Percentiles rank a stretch among this genome's conserved stretches.
phyloP scores from a whole-genome alignment of 2,797 vertebrate genomes.

The Coreius guichenoti region DNA sequence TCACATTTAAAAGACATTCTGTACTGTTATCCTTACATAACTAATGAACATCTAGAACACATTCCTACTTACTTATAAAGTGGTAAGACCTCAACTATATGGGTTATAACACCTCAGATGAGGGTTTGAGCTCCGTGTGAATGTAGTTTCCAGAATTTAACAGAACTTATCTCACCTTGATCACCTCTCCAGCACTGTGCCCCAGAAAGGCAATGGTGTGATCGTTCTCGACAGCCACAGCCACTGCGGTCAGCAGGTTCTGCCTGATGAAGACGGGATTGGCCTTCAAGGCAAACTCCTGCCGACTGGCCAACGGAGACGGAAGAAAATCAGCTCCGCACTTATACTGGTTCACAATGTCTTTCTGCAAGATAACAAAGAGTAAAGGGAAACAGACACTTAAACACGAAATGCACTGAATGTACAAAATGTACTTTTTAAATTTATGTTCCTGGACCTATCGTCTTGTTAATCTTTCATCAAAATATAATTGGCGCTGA shows the following conservation, averaged over 20 bases:
- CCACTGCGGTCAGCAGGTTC: constrained; percentile 82
- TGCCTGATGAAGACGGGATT: constrained; percentile 43
- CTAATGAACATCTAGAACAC: neutral
- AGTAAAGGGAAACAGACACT: neutral
- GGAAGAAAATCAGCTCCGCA: constrained; percentile 83
- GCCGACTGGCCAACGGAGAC: constrained; percentile 89
- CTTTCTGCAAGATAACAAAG: constrained; percentile 66
- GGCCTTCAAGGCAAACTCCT: constrained; percentile 73
- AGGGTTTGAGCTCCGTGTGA: neutral
- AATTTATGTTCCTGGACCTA: neutral
- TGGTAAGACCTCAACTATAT: neutral
- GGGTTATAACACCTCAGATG: neutral
- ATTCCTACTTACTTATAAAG: neutral
- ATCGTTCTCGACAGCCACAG: constrained; percentile 85
- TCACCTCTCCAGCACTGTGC: constrained; percentile 85
- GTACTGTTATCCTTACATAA: neutral
- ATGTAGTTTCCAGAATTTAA: neutral
- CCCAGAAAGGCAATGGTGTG: constrained; percentile 92
- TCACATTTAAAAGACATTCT: neutral
- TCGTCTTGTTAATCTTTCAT: neutral
- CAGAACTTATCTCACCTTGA: constrained; percentile 80
- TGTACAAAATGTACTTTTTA: neutral
- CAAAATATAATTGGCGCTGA: neutral
- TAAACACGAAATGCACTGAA: neutral
- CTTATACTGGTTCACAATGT: constrained; percentile 65